Base-by-base conservation (phyloP, 2,113 vertebrate species). In the Agapornis roseicollis region DNA sequence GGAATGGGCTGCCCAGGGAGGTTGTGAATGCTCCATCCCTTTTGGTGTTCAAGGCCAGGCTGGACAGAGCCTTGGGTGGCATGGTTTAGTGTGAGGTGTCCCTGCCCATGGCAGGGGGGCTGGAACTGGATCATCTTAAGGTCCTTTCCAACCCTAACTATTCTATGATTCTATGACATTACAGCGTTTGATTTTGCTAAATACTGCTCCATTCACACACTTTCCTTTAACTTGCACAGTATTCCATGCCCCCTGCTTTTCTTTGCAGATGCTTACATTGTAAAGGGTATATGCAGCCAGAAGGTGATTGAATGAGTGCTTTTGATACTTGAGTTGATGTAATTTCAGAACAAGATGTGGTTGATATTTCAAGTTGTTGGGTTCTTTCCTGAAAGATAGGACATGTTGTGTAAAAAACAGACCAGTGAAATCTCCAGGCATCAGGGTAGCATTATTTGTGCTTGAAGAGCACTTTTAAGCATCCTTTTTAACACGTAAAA, bases 401-500 rank as follows among this genome's bases (percentile, higher is more conserved):
- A 17, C 4, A 3, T 4, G 2, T 6, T 29, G 17, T n/a, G 56
- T 69, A 53, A 64, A 61, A 61, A 92, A 11, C 13, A 56, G 44
- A 35, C 15, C 3, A 18, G 27, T 18, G 52, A 39, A 58, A 49
- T 56, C 42, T 66, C 17, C 37, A 47, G 17, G 23, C 70, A 2
- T 9, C 31, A 80, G 16, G 15, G 24, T 74, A 42, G 33, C 6
- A 4, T 63, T 39, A 20, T 29, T 49, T 76, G 24, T 63, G 37
- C 37, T 56, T 56, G 17, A 82, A 33, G 28, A 63, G 10, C 19
- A n/a, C 17, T 70, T 84, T 5, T 47, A 69, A 88, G 44, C 24
- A 37, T 71, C 3, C 2, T 50, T 0, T 24, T 19, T 0, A 80
- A 15, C 2, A 37, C 33, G 47, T 39, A 37, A 64, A 89, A 55